phyloP scores from a whole-genome alignment of 2,888 invertebrate genomes.

The Hybos culiciformis region DNA sequence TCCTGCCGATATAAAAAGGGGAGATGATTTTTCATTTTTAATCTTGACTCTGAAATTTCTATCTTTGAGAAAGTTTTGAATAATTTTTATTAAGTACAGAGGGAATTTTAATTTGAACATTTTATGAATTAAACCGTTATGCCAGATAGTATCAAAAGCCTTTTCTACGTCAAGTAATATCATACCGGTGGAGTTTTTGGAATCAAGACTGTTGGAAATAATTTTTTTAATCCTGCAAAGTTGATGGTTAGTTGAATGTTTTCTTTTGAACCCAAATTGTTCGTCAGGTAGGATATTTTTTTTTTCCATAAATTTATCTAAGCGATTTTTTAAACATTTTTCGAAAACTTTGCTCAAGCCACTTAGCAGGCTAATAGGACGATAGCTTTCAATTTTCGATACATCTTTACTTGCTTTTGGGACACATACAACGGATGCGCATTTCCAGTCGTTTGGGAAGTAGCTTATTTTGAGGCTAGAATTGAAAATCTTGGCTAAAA shows the following conservation, averaged over 20 bases:
- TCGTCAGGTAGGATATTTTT: neutral
- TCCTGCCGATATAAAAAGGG: neutral
- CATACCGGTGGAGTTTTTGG: neutral
- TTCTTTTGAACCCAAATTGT: neutral
- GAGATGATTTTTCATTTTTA: neutral
- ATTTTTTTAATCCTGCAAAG: neutral
- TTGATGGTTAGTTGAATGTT: neutral
- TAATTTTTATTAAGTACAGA: neutral
- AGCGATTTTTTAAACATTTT: slow-evolving; percentile 8
- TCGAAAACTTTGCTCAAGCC: slow-evolving; percentile 8
- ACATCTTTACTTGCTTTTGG: slow-evolving; percentile 2
- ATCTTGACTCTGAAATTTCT: neutral
- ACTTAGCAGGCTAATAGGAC: slow-evolving; percentile 8
- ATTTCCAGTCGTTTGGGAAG: slow-evolving; percentile 9
- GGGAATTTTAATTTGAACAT: neutral
- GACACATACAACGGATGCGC: slow-evolving; percentile 7
- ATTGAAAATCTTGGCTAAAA: slow-evolving; percentile 8
- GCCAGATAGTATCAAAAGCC: neutral
- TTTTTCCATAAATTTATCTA: slow-evolving; percentile 2
- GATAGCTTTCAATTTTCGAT: slow-evolving; percentile 3
- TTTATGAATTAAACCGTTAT: neutral
- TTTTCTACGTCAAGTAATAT: neutral
- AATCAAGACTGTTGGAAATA: neutral
- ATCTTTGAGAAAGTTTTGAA: neutral
- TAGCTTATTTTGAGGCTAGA: slow-evolving; percentile 8